phyloP scores from a whole-genome alignment of 2,113 vertebrate genomes.

The Psilopsiagon aurifrons region DNA sequence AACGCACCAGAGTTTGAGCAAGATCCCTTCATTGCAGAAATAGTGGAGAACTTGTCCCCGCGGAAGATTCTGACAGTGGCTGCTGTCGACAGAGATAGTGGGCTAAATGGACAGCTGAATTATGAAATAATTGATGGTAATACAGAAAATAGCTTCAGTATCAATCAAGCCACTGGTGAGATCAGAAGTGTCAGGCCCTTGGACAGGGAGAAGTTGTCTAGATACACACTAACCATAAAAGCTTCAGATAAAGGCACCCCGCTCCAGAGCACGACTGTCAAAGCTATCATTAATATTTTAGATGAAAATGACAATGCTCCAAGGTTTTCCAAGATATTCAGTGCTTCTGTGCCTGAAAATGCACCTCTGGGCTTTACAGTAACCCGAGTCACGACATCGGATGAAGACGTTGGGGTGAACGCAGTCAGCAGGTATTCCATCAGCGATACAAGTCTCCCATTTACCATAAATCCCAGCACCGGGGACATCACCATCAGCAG shows the following conservation, averaged over 20 bases:
- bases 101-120: conserved; percentile 88
- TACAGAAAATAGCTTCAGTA: conserved; percentile 87
- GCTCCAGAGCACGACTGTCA: conserved; percentile 80
- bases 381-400: conserved; percentile 91
- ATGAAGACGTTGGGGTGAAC: conserved; percentile 90
- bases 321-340: conserved; percentile 95
- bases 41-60: conserved; percentile 90
- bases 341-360: conserved; percentile 90
- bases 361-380: conserved; percentile 91
- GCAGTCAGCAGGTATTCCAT: conserved; percentile 92
- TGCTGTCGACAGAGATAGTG: conserved; percentile 89
- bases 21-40: conserved; percentile 87
- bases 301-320: conserved; percentile 98
- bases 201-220: conserved; percentile 88
- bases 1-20: conserved; percentile 87
- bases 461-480: conserved; percentile 86
- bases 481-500: conserved; percentile 93
- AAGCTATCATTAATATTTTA: conserved; percentile 85
- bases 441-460: conserved; percentile 86
- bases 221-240: conserved; percentile 84
- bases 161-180: conserved; percentile 89
- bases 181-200: conserved; percentile 87
- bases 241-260: conserved; percentile 87
- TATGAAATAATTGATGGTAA: conserved; percentile 91
- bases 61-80: conserved; percentile 84